phyloP scores from a whole-genome alignment of 2,888 invertebrate genomes.

The Xestia ashworthii region DNA sequence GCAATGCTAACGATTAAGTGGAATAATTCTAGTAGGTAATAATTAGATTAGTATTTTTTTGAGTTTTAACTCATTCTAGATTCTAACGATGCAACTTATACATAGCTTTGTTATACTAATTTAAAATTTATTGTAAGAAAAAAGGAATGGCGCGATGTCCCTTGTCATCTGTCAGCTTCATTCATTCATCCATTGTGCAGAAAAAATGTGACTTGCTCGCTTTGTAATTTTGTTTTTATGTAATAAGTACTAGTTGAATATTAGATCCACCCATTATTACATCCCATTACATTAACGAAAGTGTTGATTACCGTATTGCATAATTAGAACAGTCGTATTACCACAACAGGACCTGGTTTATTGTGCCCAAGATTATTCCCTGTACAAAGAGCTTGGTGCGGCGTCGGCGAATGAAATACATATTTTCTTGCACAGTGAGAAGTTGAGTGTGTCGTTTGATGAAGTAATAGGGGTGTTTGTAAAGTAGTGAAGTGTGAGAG shows the following conservation, averaged over 20 bases:
- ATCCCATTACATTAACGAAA: slow-evolving; percentile 73
- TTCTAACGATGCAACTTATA: slow-evolving; percentile 33
- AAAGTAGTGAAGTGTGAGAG: slow-evolving; percentile 69
- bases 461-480: slow-evolving; percentile 70
- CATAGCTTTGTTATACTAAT: slow-evolving; percentile 58
- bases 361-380: slow-evolving; percentile 78
- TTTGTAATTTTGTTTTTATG: slow-evolving; percentile 85
- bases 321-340: slow-evolving; percentile 64
- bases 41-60: slow-evolving; percentile 50
- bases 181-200: slow-evolving; percentile 90
- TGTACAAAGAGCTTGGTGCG: slow-evolving; percentile 86
- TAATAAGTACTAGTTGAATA: slow-evolving; percentile 81
- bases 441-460: slow-evolving; percentile 72
- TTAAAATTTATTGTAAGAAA: slow-evolving; percentile 66
- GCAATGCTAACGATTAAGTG: slow-evolving; percentile 83
- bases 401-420: slow-evolving; percentile 82
- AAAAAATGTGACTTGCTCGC: slow-evolving; percentile 89
- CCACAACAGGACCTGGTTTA: slow-evolving; percentile 56
- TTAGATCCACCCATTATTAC: slow-evolving; percentile 77
- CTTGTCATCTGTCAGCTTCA: slow-evolving; percentile 88
- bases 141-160: slow-evolving; percentile 88
- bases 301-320: slow-evolving; percentile 70
- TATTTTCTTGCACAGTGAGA: slow-evolving; percentile 79
- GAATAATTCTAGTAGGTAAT: slow-evolving; percentile 70
- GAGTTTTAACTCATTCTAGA: slow-evolving; percentile 65